Conservation (phyloP, 2,888 invertebrate species). For the Pheosia gnoma region DNA sequence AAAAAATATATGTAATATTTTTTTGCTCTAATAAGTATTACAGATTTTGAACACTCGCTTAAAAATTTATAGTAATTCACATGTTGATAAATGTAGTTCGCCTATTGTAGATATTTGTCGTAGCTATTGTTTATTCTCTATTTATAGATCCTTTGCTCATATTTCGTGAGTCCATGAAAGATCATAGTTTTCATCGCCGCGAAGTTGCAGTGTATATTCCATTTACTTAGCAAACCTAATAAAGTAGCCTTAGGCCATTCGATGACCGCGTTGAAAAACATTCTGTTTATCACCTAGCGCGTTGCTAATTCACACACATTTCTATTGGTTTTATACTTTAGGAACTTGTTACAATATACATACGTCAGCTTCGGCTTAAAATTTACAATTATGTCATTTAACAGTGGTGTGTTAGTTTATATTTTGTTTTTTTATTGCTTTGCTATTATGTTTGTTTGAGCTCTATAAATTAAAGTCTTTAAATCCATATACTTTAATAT, state of each 20-base stretch:
- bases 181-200: neutral
- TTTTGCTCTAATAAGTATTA: no score
- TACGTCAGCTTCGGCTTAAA: slow-evolving; percentile 16
- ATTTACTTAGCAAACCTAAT: slow-evolving; percentile 22
- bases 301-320: slow-evolving; percentile 50
- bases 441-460: neutral
- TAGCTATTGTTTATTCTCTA: no score
- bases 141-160: no score
- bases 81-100: no score
- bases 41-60: no score
- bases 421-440: neutral
- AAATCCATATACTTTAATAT: no score
- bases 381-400: slow-evolving; percentile 18
- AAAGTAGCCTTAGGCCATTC: slow-evolving; percentile 26
- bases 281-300: slow-evolving; percentile 50
- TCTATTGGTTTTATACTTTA: slow-evolving; percentile 56
- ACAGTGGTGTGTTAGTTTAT: slow-evolving; percentile 14
- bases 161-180: neutral
- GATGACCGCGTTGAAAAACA: slow-evolving; percentile 48
- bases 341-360: slow-evolving; percentile 26
- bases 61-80: no score
- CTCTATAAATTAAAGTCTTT: neutral
- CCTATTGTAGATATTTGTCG: no score
- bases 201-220: slow-evolving; percentile 16
- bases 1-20: no score